Base-by-base conservation (phyloP, 1,140 invertebrate species). In the Psix sp. region DNA sequence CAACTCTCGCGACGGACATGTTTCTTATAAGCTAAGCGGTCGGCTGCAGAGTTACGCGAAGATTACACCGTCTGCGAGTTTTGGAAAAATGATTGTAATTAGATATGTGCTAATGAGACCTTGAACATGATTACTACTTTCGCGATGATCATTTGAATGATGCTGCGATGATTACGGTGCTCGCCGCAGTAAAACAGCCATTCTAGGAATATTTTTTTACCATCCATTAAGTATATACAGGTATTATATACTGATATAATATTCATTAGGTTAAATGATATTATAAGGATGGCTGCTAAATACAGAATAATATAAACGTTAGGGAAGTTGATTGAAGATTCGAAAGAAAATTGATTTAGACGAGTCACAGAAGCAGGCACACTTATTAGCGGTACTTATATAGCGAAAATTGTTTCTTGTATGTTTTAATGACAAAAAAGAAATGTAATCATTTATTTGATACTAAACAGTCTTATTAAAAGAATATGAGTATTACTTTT, bases 251-350 rank as follows among this genome's bases (percentile, higher is more conserved):
- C 20, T 46, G 54, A 59, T 60, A 70, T 54, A 48, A 62, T 60
- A 54, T 62, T 54, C 56, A 70, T 60, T 60, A 70, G 54, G 6
- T 54, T 62, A 68, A 68, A 29, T 60, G 65, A 60, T 68, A 68
- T 68, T 46, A 68, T 14, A 24, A 16, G 43, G 29, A 43, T 18
- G 29, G 11, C 21, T 14, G 11, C 26, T 26, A 11, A 20, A 35
- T 15, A 10, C 0, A 20, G 26, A 35, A 26, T 48, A 15, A 33
- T 36, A 57, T 29, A 29, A 29, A 14, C 11, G 6, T 13, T 7
- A 14, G 3, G 15, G 31, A 18, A 33, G 40, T 20, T 35, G 35
- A 40, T 66, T 1, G 51, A 15, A 42, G 18, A 56, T 56, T 49
- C 42, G 26, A 18, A 56, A 0, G 6, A 14, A 42, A 14, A 66